Base-by-base conservation (phyloP, 2,888 invertebrate species). In the Platycnemis pennipes region DNA sequence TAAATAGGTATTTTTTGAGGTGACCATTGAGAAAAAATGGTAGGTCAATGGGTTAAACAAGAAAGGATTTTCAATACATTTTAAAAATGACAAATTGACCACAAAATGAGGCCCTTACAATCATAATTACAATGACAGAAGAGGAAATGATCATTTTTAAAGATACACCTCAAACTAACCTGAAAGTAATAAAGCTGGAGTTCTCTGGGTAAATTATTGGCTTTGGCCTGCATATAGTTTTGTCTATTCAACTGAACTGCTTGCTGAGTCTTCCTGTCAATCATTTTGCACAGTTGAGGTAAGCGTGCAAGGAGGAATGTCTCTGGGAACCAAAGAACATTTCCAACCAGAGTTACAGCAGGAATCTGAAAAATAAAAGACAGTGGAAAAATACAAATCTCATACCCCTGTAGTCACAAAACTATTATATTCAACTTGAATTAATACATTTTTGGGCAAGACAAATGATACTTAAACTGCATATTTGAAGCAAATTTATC, bases 271-370 rank as follows among this genome's bases (percentile, higher is more conserved):
- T 97, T 97, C 94, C 96, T 96, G 94, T 97, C 96, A 88, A 97
- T 96, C 0, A 96, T 96, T 95, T 97, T 97, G 96, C 96, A 97
- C 96, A 96, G 96, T 96, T 96, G 97, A 96, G 96, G 97, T 96
- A 96, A 97, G 96, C 95, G 98, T 96, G 95, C 97, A 97, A 95
- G 97, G 5, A 99, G 97, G 96, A 99, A 99, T 95, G 97, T 97
- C 96, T 98, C 98, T 0, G 99, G 98, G 95, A 98, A 98, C 99
- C 99, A 99, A 94, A 98, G 96, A 31, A 98, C 97, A 96, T 98
- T 98, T 0, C 98, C 99, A 94, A 97, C 97, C 56, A 99, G 96
- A 88, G 98, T 98, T 94, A 99, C 98, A 56, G 98, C 98, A 95
- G 98, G 98, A 88, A 98, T 97, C 97, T 98, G 96, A 26, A 97